A percentile compares a stretch with the other conserved stretches of the same genome.
Evolutionary conservation across 2,888 invertebrate species (phyloP).

Genomic region (Biston betularia): DNA sequence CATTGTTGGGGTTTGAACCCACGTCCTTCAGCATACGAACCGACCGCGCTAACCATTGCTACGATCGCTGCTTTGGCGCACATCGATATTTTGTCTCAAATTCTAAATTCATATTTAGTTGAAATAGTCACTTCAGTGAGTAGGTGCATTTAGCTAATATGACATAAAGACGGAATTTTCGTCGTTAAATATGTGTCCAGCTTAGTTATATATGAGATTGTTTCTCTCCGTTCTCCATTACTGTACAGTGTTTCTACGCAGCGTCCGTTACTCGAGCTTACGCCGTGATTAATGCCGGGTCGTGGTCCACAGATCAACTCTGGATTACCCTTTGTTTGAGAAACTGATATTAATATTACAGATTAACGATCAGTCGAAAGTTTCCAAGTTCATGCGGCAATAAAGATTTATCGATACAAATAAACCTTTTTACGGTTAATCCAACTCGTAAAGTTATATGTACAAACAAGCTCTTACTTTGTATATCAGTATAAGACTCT

Average conservation of each 20-base stretch:
- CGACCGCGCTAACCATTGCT: no score
- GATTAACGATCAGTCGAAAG: slow-evolving; percentile 48
- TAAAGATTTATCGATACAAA: slow-evolving; percentile 50
- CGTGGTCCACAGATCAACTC: slow-evolving; percentile 52
- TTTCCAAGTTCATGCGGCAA: slow-evolving; percentile 42
- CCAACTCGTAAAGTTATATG: slow-evolving; percentile 47
- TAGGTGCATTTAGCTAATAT: background rate
- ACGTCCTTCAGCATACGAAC: no score
- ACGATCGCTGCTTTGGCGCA: no score
- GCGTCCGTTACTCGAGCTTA: slow-evolving; percentile 64
- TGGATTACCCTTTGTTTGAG: slow-evolving; percentile 60
- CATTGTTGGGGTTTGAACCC: no score
- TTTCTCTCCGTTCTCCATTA: slow-evolving; percentile 43
- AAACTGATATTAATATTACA: slow-evolving; percentile 59
- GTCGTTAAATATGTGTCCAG: background rate
- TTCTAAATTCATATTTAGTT: no score
- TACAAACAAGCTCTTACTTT: slow-evolving; percentile 38
- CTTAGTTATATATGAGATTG: slow-evolving; percentile 8
- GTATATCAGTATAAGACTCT: slow-evolving; percentile 11
- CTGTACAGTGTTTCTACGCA: slow-evolving; percentile 57
- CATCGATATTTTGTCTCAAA: no score
- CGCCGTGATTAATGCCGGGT: slow-evolving; percentile 67
- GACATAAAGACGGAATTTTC: no score
- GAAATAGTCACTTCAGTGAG: background rate
- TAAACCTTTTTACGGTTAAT: slow-evolving; percentile 54